Percentiles rank a stretch among this genome's conserved stretches.
These are phyloP conservation scores for Tenthredo mesomela DNA, from an alignment of 2,888 invertebrate species.

Conservation along the genomic window DNA sequence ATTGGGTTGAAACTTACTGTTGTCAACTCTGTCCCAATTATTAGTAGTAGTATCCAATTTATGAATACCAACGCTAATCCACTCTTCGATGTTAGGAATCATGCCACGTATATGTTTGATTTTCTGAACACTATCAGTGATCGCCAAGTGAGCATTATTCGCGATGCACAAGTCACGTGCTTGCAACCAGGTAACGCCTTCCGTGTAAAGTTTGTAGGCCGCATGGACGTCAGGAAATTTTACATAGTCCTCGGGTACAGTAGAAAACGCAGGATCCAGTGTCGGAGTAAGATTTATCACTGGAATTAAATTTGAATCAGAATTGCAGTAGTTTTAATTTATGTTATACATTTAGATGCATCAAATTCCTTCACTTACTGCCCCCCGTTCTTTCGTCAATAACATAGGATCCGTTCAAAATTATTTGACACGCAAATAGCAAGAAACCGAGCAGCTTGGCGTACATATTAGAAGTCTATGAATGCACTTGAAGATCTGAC, in stretches of 20 bases:
- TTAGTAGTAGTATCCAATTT: not conserved
- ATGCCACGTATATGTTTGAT: not conserved
- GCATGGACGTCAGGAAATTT: not conserved
- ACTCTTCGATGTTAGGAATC: not conserved
- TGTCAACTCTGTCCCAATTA: not conserved
- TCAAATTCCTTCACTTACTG: not conserved
- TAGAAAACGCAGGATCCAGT: too few species aligned
- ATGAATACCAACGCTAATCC: not conserved
- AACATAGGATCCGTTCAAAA: not conserved
- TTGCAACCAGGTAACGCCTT: not conserved
- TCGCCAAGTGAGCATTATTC: not conserved
- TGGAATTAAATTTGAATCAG: not conserved
- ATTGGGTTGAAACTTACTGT: not conserved
- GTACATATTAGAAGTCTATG: not conserved
- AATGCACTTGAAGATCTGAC: not conserved
- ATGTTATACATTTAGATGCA: not conserved
- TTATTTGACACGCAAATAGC: not conserved
- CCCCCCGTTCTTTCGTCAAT: not conserved
- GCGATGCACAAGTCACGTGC: not conserved
- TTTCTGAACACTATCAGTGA: not conserved
- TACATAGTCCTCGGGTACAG: not conserved
- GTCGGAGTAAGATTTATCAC: not conserved
- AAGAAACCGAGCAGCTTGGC: not conserved
- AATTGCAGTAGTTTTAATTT: not conserved
- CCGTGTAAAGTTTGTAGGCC: not conserved